A percentile compares a stretch with the other conserved stretches of the same genome.
Conservation (phyloP, 2,113 vertebrate genomes). For the Sula dactylatra region DNA sequence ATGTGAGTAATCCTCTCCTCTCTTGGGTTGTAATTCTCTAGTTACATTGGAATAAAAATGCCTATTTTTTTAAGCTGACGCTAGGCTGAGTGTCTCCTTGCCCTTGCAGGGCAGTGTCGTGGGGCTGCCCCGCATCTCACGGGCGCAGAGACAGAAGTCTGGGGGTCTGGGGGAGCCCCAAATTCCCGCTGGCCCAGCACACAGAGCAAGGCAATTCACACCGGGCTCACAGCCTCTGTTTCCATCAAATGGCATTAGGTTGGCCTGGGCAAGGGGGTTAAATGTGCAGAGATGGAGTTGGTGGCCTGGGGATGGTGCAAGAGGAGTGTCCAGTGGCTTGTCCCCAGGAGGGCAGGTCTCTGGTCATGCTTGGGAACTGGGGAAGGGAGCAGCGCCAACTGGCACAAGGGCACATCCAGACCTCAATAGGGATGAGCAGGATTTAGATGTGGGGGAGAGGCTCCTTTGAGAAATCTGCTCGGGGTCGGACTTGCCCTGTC, state of each 20-base stretch:
- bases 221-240: not conserved
- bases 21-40: constrained; percentile 39
- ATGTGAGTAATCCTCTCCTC: constrained; percentile 49
- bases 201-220: accelerated
- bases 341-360: not conserved
- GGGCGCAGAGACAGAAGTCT: not conserved
- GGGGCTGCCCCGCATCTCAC: not conserved
- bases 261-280: not conserved
- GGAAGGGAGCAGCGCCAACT: not conserved
- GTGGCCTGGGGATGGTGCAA: not conserved
- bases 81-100: constrained; percentile 28
- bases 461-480: accelerated
- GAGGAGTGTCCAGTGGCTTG: not conserved
- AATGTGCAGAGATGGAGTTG: not conserved
- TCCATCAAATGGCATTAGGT: not conserved
- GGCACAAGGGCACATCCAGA: not conserved
- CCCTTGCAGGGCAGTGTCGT: not conserved
- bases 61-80: constrained; percentile 55
- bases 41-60: constrained; percentile 66
- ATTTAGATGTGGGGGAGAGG: not conserved
- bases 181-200: not conserved
- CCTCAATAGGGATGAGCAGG: accelerated
- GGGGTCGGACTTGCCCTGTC: not conserved
- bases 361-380: not conserved
- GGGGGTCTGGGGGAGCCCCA: not conserved